Evolutionary conservation across 2,113 vertebrate genomes (phyloP).

Genomic region (Argyrosomus japonicus): DNA sequence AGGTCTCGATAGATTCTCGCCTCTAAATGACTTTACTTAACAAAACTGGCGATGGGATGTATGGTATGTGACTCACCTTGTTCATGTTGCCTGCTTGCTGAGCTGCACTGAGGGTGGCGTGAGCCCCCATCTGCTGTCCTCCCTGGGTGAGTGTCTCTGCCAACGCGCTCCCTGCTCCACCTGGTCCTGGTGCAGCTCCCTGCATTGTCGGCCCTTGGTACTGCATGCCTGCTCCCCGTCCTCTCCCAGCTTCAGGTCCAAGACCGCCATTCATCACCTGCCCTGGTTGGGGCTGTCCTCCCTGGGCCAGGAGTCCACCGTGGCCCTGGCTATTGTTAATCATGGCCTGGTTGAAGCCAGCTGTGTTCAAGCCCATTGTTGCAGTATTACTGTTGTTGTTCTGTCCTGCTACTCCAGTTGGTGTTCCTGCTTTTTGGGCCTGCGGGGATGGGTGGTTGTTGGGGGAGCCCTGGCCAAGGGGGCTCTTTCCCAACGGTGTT

Average conservation of each 20-base stretch:
- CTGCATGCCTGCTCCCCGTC: slow-evolving; percentile 91
- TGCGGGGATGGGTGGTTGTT: slow-evolving; percentile 92
- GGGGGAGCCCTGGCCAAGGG: slow-evolving; percentile 90
- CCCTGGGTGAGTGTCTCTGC: slow-evolving; percentile 96
- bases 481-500: slow-evolving; percentile 87
- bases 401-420: slow-evolving; percentile 86
- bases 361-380: slow-evolving; percentile 91
- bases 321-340: slow-evolving; percentile 93
- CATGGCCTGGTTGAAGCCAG: slow-evolving; percentile 92
- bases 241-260: slow-evolving; percentile 90
- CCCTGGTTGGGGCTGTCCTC: slow-evolving; percentile 88
- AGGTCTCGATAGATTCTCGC: not conserved
- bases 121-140: slow-evolving; percentile 91
- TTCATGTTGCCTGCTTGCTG: slow-evolving; percentile 91
- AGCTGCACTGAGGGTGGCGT: slow-evolving; percentile 86
- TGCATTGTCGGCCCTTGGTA: slow-evolving; percentile 89
- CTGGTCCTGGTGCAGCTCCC: slow-evolving; percentile 72
- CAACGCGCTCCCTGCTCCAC: slow-evolving; percentile 88
- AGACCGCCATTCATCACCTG: slow-evolving; percentile 97
- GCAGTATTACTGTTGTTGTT: slow-evolving; percentile 80
- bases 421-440: slow-evolving; percentile 91
- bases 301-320: slow-evolving; percentile 87
- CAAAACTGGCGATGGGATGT: not conserved
- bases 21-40: not conserved
- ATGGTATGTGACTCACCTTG: slow-evolving; percentile 88